phyloP scores from a whole-genome alignment of 2,113 vertebrate species.

The Silurus asotus region DNA sequence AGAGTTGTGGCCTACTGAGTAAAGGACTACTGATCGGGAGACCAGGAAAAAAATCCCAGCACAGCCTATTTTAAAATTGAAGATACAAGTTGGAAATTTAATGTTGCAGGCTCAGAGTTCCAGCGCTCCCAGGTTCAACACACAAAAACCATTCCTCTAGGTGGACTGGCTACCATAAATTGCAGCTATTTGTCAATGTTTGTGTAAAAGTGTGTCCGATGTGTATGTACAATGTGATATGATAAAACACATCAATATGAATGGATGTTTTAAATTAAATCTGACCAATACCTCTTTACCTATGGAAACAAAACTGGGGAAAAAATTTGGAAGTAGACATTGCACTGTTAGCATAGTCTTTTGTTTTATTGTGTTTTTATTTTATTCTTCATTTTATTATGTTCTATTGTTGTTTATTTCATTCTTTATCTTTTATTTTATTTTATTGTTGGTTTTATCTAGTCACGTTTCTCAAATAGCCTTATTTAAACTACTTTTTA shows the following conservation, averaged over 20 bases:
- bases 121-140: background rate
- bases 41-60: background rate
- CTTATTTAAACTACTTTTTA: background rate
- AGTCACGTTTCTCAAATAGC: background rate
- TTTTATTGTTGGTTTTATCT: background rate
- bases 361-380: background rate
- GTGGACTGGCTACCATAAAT: background rate
- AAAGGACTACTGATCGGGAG: background rate
- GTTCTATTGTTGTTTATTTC: too few species aligned
- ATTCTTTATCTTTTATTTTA: too few species aligned
- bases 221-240: too few species aligned
- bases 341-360: background rate
- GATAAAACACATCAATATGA: background rate
- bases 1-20: background rate
- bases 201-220: background rate
- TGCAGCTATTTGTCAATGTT: background rate
- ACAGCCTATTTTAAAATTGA: background rate
- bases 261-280: background rate
- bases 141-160: background rate
- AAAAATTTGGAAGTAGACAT: background rate
- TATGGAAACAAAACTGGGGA: background rate
- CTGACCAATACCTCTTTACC: background rate
- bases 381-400: too few species aligned
- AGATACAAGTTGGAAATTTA: background rate
- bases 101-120: background rate